Evolutionary conservation across 2,797 vertebrate genomes (phyloP), one percentile per base, ranked within the genome.

Genomic region (Myotis daubentonii): DNA sequence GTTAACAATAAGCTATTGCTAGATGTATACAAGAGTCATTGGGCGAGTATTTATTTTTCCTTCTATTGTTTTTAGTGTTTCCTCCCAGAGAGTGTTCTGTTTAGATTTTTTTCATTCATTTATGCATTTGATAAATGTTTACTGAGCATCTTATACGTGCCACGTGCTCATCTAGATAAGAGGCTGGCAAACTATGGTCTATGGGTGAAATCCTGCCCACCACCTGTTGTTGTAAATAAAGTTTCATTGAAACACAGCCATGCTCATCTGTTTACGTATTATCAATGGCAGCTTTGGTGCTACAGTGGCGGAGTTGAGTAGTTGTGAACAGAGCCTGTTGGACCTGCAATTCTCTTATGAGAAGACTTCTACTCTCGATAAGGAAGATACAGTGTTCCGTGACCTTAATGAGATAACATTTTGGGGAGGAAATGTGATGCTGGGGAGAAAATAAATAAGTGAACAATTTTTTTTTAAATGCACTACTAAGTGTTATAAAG

Each of bases 141-240:
- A 44, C 33, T 41, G 28, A 87, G 12, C 17, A 71, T 66, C 51
- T 44, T 86, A 9, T 84, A 76, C 7, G 8, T 71, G 78, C 4
- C 75, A 91, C 33, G 6, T 76, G 36, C 19, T 89, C 49, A 53
- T 74, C n/a, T 87, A 74, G 47, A 38, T 55, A 62, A 93, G 30
- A 93, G 15, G 5, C 12, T 66, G 30, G 87, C 8, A 72, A 87
- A 93, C 12, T 23, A 23, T n/a, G n/a, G 51, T 19, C 38, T 13
- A 5, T 70, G 23, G 51, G 66, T 7, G 17, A 76, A 38, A 70
- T 83, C 33, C 7, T 47, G 33, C 20, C 15, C 8, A 75, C 6
- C 3, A 25, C 75, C 12, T 85, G 8, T 70, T 94, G 91, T 89
- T 92, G n/a, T 81, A 81, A 76, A 84, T 85, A 30, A 81, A 85